A percentile compares a stretch with the other conserved stretches of the same genome.
These are phyloP conservation scores for Geococcyx californianus DNA, from an alignment of 2,113 vertebrate species.

Conservation along the genomic window DNA sequence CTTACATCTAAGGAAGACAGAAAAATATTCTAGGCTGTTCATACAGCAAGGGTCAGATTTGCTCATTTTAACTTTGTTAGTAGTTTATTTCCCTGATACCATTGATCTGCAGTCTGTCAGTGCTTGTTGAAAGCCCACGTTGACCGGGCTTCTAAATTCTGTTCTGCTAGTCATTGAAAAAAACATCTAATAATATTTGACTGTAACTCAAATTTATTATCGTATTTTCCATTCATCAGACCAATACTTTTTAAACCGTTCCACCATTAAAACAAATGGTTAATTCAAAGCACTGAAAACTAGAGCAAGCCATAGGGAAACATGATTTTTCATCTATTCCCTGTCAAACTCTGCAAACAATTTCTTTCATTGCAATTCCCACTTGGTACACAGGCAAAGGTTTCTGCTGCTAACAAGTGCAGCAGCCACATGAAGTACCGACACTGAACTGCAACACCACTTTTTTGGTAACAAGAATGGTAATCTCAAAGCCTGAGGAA, in stretches of 20 bases:
- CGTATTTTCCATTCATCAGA: neutral
- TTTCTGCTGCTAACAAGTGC: neutral
- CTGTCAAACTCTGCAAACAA: neutral
- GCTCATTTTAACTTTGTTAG: neutral
- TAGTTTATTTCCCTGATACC: neutral
- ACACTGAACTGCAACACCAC: neutral
- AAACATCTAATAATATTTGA: neutral
- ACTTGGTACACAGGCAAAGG: neutral
- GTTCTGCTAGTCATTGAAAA: neutral
- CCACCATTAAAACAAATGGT: neutral
- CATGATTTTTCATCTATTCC: neutral
- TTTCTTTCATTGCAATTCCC: neutral
- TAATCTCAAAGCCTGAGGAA: neutral
- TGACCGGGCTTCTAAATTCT: neutral
- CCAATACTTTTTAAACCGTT: neutral
- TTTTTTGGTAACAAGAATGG: neutral
- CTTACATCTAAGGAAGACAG: neutral
- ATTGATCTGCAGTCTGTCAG: neutral
- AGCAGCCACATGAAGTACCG: neutral
- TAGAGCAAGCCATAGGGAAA: neutral
- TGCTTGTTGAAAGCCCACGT: neutral
- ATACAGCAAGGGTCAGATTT: neutral
- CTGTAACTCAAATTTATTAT: neutral
- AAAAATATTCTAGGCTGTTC: neutral
- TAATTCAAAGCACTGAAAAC: neutral